Conservation (phyloP, 2,888 invertebrate genomes). For the Tethea ocularis region DNA sequence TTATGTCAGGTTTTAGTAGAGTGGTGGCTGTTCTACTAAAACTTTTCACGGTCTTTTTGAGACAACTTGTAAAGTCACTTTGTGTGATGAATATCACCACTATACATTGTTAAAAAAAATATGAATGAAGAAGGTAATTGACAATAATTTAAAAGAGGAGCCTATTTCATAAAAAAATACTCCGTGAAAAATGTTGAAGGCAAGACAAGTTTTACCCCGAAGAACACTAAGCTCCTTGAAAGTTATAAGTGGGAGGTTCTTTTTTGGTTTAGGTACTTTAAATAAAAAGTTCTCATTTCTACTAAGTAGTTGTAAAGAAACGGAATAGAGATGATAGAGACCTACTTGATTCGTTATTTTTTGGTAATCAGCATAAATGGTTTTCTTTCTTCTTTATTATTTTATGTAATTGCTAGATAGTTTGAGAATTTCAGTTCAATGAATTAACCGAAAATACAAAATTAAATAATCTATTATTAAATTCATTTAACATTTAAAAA, state of each 20-base stretch:
- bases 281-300: conserved; percentile 8
- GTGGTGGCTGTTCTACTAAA: too few relatives aligned
- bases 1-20: too few relatives aligned
- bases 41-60: too few relatives aligned
- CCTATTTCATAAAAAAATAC: background rate
- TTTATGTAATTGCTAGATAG: too few relatives aligned
- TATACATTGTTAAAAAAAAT: background rate
- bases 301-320: conserved; percentile 5
- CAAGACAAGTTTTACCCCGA: background rate
- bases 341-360: background rate
- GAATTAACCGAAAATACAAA: too few relatives aligned
- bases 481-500: too few relatives aligned
- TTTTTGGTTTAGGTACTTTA: conserved; percentile 10
- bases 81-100: too few relatives aligned
- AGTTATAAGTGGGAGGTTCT: conserved; percentile 10
- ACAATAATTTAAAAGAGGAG: background rate
- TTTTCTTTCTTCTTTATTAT: too few relatives aligned
- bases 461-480: too few relatives aligned
- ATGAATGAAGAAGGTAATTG: background rate
- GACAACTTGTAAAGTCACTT: too few relatives aligned
- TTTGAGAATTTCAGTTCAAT: too few relatives aligned
- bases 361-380: background rate
- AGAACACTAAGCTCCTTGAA: conserved; percentile 11
- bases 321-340: background rate
- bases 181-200: background rate